phyloP scores from a whole-genome alignment of 2,888 invertebrate genomes.

The Heliconius sara region DNA sequence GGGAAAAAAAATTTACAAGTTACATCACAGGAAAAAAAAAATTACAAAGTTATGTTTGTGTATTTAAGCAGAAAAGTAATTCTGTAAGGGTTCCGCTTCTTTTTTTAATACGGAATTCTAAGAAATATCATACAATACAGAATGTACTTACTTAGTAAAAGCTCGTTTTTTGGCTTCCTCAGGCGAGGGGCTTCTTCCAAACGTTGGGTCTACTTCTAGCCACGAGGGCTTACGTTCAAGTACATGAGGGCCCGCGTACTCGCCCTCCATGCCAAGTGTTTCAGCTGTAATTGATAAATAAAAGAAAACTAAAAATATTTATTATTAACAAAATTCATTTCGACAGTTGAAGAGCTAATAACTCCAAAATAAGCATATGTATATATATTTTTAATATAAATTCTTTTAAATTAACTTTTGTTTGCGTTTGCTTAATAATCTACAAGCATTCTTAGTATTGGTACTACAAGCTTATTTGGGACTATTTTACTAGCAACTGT shows the following conservation, averaged over 20 bases:
- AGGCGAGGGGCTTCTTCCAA: constrained; percentile 79
- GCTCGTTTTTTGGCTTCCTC: constrained; percentile 73
- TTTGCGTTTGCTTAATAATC: too few relatives aligned
- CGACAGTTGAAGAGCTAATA: too few relatives aligned
- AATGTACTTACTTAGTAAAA: constrained; percentile 66
- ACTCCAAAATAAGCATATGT: too few relatives aligned
- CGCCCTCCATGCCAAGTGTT: constrained; percentile 91
- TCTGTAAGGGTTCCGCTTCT: too few relatives aligned
- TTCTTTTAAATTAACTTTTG: too few relatives aligned
- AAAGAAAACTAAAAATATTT: not conserved
- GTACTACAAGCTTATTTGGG: too few relatives aligned
- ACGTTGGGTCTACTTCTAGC: constrained; percentile 73
- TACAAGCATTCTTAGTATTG: too few relatives aligned
- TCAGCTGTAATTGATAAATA: constrained; percentile 84
- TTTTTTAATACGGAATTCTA: not conserved
- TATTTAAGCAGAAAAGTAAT: not conserved
- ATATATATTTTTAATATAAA: too few relatives aligned
- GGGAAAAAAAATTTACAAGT: not conserved
- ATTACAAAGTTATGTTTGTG: not conserved
- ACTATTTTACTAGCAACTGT: too few relatives aligned
- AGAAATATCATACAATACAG: not conserved
- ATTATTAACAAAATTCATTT: not conserved
- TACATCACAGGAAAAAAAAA: not conserved
- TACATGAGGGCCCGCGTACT: constrained; percentile 70
- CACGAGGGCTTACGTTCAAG: constrained; percentile 78